Base-by-base conservation (phyloP, 2,797 vertebrate species). In the Schizopygopsis pylzovi region DNA sequence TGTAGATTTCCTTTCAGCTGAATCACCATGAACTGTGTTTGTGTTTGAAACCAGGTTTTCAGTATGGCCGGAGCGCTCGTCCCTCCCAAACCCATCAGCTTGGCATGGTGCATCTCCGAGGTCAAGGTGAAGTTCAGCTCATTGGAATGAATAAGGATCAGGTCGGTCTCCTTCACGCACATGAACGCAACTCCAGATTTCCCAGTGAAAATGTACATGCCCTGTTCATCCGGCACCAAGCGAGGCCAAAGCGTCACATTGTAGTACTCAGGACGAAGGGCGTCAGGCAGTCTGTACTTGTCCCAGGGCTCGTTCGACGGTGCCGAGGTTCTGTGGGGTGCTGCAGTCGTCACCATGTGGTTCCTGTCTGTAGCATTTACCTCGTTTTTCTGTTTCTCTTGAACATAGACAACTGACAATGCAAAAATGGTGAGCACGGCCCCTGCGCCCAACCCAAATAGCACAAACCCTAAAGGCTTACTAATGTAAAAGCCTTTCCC, bases 101-200 rank as follows among this genome's bases (percentile, higher is more conserved):
- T 71, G 20, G 92, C 91, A 0, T n/a, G 83, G 77, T 90, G 59
- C 6, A 4, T 5, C 0, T 61, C 33, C 0, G 82, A 0, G 0
- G 0, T 68, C 68, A 68, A 11, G 16, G 90, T 95, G 91, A 96
- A 96, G 85, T 95, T 96, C 68, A 99, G 95, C 43, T 97, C 95
- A 63, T 96, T 96, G 93, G 97, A 97, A 93, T 99, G 98, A 87
- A 99, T 97, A 16, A 99, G 93, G 91, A 99, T 96, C 91, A 97
- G 79, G 65, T 95, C 0, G 0, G 98, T 99, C 33, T 93, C 77
- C 45, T 92, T 59, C 0, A 7, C 0, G 25, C 97, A 97, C 25
- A 0, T 0, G 15, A 99, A 98, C 73, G 86, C 84, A 56, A 97
- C 97, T 0, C 70, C 91, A 87, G 97, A 97, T 0, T 76, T 89